Base-by-base conservation (phyloP, 1,140 invertebrate species). In the Drosophila subobscura region DNA sequence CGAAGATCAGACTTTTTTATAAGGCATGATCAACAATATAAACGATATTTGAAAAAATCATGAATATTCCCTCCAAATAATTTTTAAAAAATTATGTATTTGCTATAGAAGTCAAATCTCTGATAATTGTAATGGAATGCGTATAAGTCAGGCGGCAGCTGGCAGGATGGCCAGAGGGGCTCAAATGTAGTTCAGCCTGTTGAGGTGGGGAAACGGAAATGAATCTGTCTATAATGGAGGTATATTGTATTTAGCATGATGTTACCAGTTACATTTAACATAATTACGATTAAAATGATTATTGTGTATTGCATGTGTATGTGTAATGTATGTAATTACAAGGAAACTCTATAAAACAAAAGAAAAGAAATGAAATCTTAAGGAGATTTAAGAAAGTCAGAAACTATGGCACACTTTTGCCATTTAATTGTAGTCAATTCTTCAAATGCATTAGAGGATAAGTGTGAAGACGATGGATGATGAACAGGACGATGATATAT, bases 31-130 rank as follows among this genome's bases (percentile, higher is more conserved):
- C 67, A 72, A 76, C 66, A 72, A 77, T 44, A 72, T 68, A 72
- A 83, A 64, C 33, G 64, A 83, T 88, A 79, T 83, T 85, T 80
- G 55, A 72, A 90, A 90, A 68, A 68, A 68, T 90, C 88, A 90
- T 90, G 83, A 90, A 90, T 90, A 90, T 90, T 90, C 88, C 88
- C 88, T 90, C 88, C 88, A 90, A 88, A 90, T 90, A 90, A 90
- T 88, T 90, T 88, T 84, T 72, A 79, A 90, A 86, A 90, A 86
- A 90, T 88, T 88, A 88, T 77, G 70, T 78, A 86, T 83, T 73
- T 72, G 83, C 74, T 76, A 74, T 68, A 78, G 53, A 64, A 56
- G 73, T 74, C 73, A 81, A 79, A 77, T 85, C 81, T 86, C 77
- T 86, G 77, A 78, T 75, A 86, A 72, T 51, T 71, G 70, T 72